phyloP scores from a whole-genome alignment of 2,113 vertebrate genomes.

The Pachypanchax playfairii region DNA sequence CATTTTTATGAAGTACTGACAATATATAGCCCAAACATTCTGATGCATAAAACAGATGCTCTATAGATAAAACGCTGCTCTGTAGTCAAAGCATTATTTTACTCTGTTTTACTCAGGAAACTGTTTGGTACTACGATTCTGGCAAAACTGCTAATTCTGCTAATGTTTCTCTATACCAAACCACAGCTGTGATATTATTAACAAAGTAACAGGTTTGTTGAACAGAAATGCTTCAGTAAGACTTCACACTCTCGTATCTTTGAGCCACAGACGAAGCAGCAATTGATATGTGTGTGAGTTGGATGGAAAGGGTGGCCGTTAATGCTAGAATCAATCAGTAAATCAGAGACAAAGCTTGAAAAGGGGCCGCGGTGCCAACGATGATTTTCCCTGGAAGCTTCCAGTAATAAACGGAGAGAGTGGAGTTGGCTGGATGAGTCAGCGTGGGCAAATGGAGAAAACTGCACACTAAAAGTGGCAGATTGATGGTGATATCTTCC shows the following conservation, averaged over 20 bases:
- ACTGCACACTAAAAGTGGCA: slow-evolving; percentile 47
- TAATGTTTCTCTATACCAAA: background rate
- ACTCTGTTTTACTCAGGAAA: no score
- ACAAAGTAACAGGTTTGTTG: no score
- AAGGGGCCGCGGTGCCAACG: slow-evolving; percentile 32
- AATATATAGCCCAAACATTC: no score
- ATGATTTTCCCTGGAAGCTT: slow-evolving; percentile 45
- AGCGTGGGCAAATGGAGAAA: slow-evolving; percentile 45
- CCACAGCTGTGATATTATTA: background rate
- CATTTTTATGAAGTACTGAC: no score
- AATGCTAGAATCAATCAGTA: slow-evolving; percentile 72
- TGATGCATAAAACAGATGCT: no score
- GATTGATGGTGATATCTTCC: slow-evolving; percentile 43
- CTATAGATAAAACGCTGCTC: no score
- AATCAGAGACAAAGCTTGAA: slow-evolving; percentile 59
- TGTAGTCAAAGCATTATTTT: no score
- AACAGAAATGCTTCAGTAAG: slow-evolving; percentile 36
- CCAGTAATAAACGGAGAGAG: slow-evolving; percentile 44
- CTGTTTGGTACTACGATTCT: no score
- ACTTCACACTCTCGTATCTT: slow-evolving; percentile 54
- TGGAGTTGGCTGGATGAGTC: slow-evolving; percentile 40
- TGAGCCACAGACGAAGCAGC: slow-evolving; percentile 38
- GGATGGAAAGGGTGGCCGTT: slow-evolving; percentile 42
- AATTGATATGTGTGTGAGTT: slow-evolving; percentile 33
- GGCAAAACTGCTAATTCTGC: no score